Percentiles rank a stretch among this genome's conserved stretches.
Conservation (phyloP, 2,113 vertebrate species). For the Merops nubicus region DNA sequence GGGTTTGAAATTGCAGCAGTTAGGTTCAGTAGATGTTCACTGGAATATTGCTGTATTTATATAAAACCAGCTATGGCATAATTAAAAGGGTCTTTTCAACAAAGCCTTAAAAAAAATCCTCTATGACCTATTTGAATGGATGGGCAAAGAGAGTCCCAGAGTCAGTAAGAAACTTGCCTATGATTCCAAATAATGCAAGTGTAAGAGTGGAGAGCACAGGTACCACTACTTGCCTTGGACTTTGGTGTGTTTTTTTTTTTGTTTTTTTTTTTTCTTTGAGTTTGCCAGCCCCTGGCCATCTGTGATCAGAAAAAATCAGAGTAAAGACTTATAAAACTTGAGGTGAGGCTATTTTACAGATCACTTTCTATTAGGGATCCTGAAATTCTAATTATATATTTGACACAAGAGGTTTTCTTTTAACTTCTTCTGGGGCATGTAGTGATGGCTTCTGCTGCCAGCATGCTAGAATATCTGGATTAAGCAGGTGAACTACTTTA, state of each 20-base stretch:
- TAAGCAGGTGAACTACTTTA: neutral
- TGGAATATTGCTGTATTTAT: neutral
- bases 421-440: neutral
- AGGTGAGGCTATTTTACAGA: neutral
- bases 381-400: neutral
- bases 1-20: neutral
- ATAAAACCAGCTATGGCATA: neutral
- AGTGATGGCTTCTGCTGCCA: neutral
- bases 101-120: neutral
- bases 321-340: neutral
- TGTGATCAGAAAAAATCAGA: neutral
- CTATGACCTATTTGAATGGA: neutral
- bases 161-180: neutral
- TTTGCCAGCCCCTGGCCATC: neutral
- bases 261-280: neutral
- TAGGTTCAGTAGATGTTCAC: neutral
- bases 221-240: neutral
- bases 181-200: neutral
- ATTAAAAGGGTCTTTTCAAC: neutral
- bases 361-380: neutral
- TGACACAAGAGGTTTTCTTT: neutral
- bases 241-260: neutral
- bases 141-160: neutral
- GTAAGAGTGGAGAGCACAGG: neutral
- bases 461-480: neutral